phyloP scores from a whole-genome alignment of 64 coral and sea anemone species.

The Trachythela sp. region DNA sequence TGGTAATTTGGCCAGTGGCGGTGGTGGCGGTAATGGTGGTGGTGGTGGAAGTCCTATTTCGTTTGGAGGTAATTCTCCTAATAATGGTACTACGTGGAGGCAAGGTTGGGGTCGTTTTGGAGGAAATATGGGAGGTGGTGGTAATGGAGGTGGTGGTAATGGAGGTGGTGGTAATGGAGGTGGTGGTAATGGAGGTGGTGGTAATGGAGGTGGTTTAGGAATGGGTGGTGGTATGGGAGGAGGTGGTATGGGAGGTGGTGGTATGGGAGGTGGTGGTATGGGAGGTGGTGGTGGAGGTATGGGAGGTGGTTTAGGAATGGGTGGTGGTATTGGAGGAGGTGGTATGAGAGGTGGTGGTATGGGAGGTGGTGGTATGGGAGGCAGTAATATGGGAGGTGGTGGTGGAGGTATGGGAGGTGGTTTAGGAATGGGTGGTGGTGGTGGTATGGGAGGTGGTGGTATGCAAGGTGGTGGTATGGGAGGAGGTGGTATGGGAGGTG shows the following conservation, averaged over 20 bases:
- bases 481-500: neutral
- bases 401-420: neutral
- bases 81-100: too few species aligned
- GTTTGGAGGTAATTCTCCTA: neutral
- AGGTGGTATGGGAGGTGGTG: neutral
- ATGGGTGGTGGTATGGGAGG: neutral
- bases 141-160: neutral
- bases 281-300: neutral
- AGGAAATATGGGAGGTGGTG: neutral
- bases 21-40: neutral
- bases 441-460: neutral
- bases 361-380: neutral
- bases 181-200: neutral
- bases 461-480: neutral
- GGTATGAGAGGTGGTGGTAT: neutral
- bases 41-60: neutral
- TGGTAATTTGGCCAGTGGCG: too few species aligned
- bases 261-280: neutral
- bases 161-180: neutral
- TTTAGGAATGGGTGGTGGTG: neutral
- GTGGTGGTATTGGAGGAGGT: neutral
- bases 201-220: too few species aligned
- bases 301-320: neutral
- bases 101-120: too few species aligned
- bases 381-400: neutral